phyloP scores from a whole-genome alignment of 2,888 invertebrate genomes.

The Lapara coniferarum region DNA sequence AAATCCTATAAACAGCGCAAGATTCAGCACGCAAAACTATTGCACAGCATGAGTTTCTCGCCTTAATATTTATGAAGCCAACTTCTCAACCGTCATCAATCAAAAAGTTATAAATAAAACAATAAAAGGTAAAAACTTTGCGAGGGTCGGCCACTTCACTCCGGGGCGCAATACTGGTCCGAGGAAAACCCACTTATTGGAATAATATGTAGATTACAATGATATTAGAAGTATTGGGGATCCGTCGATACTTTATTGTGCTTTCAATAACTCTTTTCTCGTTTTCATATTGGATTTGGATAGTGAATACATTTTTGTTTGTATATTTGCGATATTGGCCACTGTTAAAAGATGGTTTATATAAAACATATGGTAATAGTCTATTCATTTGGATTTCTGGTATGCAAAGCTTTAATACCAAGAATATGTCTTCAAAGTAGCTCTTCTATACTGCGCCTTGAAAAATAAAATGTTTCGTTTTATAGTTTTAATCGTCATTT shows the following conservation, averaged over 20 bases:
- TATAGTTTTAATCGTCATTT: too few species aligned
- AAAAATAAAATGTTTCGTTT: too few species aligned
- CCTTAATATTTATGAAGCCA: constrained; percentile 82
- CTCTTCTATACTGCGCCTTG: too few species aligned
- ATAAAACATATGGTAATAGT: too few species aligned
- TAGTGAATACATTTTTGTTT: neutral
- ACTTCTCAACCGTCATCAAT: constrained; percentile 80
- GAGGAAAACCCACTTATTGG: constrained; percentile 79
- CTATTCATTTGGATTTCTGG: too few species aligned
- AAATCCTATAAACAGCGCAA: constrained; percentile 34
- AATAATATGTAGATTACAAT: constrained; percentile 82
- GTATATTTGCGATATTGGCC: neutral
- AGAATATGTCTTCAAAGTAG: too few species aligned
- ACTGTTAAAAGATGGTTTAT: neutral
- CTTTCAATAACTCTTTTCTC: constrained; percentile 59
- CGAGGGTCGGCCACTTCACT: constrained; percentile 71
- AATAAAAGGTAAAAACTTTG: constrained; percentile 83
- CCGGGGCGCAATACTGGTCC: constrained; percentile 71
- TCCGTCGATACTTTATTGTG: constrained; percentile 67
- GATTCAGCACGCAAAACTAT: constrained; percentile 58
- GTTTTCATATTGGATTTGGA: constrained; percentile 23
- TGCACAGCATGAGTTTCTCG: constrained; percentile 64
- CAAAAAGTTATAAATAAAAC: constrained; percentile 84
- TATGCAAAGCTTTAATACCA: too few species aligned
- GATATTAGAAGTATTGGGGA: constrained; percentile 73